Percentiles rank a stretch among this genome's conserved stretches.
Conservation (phyloP, 2,888 invertebrate genomes). For the Eilema sororculum region DNA sequence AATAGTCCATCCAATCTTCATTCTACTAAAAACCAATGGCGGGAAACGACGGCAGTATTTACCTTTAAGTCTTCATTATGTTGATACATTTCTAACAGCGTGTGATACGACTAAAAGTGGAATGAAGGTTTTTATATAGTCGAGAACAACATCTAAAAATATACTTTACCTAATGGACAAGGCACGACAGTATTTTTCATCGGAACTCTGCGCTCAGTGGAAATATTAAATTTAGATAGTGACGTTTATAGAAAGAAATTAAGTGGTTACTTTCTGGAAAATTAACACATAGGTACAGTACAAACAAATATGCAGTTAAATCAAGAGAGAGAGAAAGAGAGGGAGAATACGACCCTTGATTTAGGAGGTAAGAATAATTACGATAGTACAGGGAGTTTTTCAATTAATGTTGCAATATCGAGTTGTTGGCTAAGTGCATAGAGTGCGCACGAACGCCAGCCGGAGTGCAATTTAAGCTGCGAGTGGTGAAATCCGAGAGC, state of each 20-base stretch:
- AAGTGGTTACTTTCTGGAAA: slow-evolving; percentile 44
- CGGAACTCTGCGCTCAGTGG: slow-evolving; percentile 67
- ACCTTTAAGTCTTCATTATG: slow-evolving; percentile 16
- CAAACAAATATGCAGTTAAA: slow-evolving; percentile 20
- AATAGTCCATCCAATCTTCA: slow-evolving; percentile 64
- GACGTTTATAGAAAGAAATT: slow-evolving; percentile 75
- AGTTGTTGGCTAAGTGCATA: slow-evolving; percentile 63
- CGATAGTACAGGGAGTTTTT: slow-evolving; percentile 39
- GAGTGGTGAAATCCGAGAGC: slow-evolving; percentile 81
- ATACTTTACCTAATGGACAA: slow-evolving; percentile 79
- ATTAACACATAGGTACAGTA: slow-evolving; percentile 21
- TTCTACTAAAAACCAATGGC: slow-evolving; percentile 52
- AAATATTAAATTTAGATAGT: slow-evolving; percentile 79
- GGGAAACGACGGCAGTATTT: slow-evolving; percentile 38
- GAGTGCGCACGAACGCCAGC: slow-evolving; percentile 65
- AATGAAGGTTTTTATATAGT: slow-evolving; percentile 64
- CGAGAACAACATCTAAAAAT: slow-evolving; percentile 72
- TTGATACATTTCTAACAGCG: slow-evolving; percentile 32
- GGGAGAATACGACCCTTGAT: background rate
- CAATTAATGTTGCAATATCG: slow-evolving; percentile 60
- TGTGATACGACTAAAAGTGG: slow-evolving; percentile 41
- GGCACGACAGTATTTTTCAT: slow-evolving; percentile 77
- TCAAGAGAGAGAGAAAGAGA: too few relatives aligned
- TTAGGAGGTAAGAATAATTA: slow-evolving; percentile 35
- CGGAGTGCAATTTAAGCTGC: slow-evolving; percentile 76